Conservation (phyloP, 2,888 invertebrate genomes). For the Chrysolina oricalcia region DNA sequence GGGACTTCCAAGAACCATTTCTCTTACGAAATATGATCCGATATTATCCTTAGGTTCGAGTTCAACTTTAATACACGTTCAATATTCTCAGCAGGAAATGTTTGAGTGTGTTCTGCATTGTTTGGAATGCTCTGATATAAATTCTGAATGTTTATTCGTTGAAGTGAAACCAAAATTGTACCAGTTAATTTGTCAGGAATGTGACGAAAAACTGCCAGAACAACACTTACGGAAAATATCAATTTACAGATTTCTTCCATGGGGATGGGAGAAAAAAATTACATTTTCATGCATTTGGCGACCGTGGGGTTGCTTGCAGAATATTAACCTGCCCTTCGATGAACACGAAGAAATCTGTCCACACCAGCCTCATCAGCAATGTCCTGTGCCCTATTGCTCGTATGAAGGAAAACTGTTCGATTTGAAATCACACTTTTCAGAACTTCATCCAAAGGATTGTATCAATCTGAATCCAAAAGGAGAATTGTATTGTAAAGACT, state of each 20-base stretch:
- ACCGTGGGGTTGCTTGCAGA: background rate
- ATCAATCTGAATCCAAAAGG: background rate
- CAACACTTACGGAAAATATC: background rate
- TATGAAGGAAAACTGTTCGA: slow-evolving; percentile 19
- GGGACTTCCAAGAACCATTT: background rate
- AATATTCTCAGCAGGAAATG: background rate
- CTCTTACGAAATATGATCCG: background rate
- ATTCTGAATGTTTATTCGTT: background rate
- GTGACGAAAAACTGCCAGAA: too few species aligned
- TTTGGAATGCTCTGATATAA: background rate
- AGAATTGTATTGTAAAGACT: too few species aligned
- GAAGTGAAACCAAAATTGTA: too few species aligned
- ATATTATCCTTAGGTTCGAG: background rate
- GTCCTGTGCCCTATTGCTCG: slow-evolving; percentile 7
- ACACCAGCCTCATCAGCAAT: background rate
- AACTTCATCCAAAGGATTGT: background rate
- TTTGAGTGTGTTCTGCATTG: background rate
- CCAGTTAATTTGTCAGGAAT: too few species aligned
- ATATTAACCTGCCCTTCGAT: background rate
- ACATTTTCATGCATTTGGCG: background rate
- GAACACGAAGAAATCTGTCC: slow-evolving; percentile 14
- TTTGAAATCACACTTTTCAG: background rate
- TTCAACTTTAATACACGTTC: background rate
- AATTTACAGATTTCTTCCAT: background rate
- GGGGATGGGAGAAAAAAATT: background rate